Conservation (phyloP, 2,113 vertebrate genomes). For the Mesoclemmys tuberculata region DNA sequence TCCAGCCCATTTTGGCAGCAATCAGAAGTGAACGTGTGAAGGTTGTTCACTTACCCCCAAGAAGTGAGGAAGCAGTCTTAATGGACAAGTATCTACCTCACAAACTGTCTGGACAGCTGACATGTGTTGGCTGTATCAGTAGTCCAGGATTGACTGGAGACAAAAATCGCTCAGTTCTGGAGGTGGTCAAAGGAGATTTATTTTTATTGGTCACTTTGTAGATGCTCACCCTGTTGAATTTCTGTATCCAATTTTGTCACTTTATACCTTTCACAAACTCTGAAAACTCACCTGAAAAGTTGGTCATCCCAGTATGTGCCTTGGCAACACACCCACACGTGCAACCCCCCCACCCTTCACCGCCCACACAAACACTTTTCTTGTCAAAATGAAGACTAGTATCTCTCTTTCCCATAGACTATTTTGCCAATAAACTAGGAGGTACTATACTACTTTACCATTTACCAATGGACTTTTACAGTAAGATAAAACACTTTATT, state of each 20-base stretch:
- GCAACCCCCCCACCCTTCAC: too few species aligned
- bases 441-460: not conserved
- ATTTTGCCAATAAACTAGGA: not conserved
- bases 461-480: not conserved
- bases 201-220: not conserved
- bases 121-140: not conserved
- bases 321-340: not conserved
- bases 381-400: accelerated
- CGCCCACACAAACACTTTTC: not conserved
- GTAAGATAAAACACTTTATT: conserved; percentile 53
- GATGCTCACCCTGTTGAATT: not conserved
- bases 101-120: not conserved
- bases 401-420: not conserved
- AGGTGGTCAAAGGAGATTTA: not conserved
- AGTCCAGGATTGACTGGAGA: accelerated
- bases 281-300: not conserved
- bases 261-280: not conserved
- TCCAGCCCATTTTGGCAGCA: accelerated
- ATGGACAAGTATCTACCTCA: accelerated
- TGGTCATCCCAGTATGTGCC: not conserved
- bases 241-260: accelerated
- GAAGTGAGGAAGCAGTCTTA: accelerated
- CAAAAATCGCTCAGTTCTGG: not conserved
- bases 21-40: not conserved
- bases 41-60: accelerated